These are phyloP conservation scores for Cinclus mexicanus DNA, from an alignment of 2,113 vertebrate genomes.

Conservation along the genomic window DNA sequence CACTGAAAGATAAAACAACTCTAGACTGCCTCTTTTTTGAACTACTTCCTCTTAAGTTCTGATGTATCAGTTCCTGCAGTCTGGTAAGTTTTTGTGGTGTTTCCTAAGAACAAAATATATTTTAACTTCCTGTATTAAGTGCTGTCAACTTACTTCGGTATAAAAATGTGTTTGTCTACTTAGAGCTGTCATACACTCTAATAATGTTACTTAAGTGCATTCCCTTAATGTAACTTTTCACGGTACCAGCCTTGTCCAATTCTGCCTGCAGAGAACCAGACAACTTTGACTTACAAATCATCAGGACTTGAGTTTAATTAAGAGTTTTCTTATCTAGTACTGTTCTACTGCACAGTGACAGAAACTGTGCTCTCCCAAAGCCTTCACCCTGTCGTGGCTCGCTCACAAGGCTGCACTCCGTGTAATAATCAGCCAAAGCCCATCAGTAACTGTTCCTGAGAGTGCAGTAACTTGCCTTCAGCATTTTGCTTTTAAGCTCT, in stretches of 20 bases:
- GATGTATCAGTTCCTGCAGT: neutral
- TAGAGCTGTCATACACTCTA: neutral
- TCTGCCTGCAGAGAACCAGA: neutral
- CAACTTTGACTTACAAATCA: neutral
- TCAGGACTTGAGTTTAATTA: neutral
- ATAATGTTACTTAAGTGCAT: neutral
- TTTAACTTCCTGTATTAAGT: neutral
- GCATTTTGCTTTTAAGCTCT: conserved; percentile 12
- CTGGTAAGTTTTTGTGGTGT: neutral
- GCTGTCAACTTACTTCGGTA: conserved; percentile 11
- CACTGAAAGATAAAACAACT: neutral
- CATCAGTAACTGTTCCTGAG: conserved; percentile 9
- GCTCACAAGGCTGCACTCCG: neutral
- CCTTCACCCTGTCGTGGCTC: neutral
- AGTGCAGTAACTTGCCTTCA: conserved; percentile 34
- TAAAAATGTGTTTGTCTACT: neutral
- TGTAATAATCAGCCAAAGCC: conserved; percentile 39
- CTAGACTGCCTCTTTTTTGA: neutral
- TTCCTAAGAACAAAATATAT: neutral
- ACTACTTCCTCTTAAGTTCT: neutral
- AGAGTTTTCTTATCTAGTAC: neutral
- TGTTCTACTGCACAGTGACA: neutral
- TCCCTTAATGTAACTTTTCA: neutral
- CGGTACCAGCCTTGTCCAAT: neutral
- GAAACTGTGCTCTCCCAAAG: neutral